Evolutionary conservation across 2,888 invertebrate species (phyloP).

Genomic region (Dryadula phaetusa): DNA sequence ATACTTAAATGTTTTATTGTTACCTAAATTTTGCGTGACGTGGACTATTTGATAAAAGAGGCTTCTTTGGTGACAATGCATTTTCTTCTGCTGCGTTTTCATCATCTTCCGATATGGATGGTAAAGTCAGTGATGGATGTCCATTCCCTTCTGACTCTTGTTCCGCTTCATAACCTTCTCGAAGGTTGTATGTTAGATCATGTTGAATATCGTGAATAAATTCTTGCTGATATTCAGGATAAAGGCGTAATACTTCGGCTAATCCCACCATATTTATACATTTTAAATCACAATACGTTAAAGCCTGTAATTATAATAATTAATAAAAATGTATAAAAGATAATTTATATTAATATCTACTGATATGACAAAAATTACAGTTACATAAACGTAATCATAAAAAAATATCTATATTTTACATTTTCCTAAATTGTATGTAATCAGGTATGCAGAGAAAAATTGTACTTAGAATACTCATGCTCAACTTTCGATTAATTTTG

Average conservation of each 20-base stretch:
- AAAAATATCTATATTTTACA: neutral
- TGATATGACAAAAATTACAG: too few relatives aligned
- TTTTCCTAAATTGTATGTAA: too few relatives aligned
- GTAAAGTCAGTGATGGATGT: constrained; percentile 91
- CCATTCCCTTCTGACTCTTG: constrained; percentile 91
- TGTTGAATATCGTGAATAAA: constrained; percentile 97
- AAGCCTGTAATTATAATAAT: constrained; percentile 85
- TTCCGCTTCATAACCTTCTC: constrained; percentile 96
- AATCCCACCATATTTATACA: constrained; percentile 96
- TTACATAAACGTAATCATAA: too few relatives aligned
- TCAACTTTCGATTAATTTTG: neutral
- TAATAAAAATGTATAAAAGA: too few relatives aligned
- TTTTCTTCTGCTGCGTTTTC: constrained; percentile 93
- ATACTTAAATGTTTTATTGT: neutral
- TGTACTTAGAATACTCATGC: neutral
- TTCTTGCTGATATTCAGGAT: constrained; percentile 97
- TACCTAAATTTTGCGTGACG: constrained; percentile 86
- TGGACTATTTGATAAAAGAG: constrained; percentile 86
- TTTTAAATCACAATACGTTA: constrained; percentile 98
- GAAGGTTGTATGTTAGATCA: constrained; percentile 96
- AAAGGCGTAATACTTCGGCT: constrained; percentile 93
- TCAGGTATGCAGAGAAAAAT: neutral
- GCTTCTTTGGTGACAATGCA: constrained; percentile 86
- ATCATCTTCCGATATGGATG: constrained; percentile 98
- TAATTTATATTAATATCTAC: too few relatives aligned